Conservation (phyloP, 1,140 invertebrate genomes). For the Rhagoletis zephyria region DNA sequence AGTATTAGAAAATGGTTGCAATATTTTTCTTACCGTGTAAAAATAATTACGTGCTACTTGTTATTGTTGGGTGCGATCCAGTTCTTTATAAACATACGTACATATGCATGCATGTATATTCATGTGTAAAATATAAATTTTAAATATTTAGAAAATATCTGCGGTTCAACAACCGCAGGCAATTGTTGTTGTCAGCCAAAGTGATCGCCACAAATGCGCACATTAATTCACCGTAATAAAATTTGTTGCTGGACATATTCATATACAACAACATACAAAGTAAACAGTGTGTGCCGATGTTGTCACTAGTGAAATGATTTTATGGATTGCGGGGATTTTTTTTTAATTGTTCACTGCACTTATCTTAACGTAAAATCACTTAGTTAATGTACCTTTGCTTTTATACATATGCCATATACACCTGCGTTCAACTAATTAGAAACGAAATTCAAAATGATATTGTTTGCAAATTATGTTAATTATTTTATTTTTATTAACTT, state of each 20-base stretch:
- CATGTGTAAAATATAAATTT: not conserved
- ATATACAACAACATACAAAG: not conserved
- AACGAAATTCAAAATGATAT: too few species aligned
- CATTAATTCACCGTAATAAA: conserved; percentile 30
- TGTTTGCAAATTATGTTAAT: too few species aligned
- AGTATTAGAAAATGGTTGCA: too few species aligned
- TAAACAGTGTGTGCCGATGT: not conserved
- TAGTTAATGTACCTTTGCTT: too few species aligned
- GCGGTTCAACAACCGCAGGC: conserved; percentile 38
- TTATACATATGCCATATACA: too few species aligned
- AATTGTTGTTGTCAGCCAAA: not conserved
- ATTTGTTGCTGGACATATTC: not conserved
- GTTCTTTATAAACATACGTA: not conserved
- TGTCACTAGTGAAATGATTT: not conserved
- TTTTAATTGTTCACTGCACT: too few species aligned
- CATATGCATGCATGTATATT: not conserved
- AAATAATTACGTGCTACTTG: too few species aligned
- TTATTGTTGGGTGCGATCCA: not conserved
- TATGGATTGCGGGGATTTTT: not conserved
- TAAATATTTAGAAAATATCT: conserved; percentile 21
- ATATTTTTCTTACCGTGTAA: too few species aligned
- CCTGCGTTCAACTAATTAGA: too few species aligned
- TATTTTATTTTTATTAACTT: too few species aligned
- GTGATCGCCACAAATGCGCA: conserved; percentile 5
- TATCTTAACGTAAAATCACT: too few species aligned